Conservation (phyloP, 2,113 vertebrate species). For the Eretmochelys imbricata region DNA sequence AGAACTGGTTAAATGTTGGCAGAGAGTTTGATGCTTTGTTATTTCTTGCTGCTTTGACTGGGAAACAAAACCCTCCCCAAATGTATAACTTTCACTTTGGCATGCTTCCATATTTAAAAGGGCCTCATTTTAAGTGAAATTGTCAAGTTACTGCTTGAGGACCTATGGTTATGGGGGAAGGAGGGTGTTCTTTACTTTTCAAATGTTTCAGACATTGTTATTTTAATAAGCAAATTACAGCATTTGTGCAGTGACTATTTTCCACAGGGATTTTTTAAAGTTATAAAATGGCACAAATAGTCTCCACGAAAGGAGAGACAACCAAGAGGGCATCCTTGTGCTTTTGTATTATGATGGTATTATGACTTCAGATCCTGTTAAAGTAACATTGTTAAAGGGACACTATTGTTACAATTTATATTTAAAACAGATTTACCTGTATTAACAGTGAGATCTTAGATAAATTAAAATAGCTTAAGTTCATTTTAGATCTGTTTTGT, state of each 20-base stretch:
- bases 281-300: not conserved
- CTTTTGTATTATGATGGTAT: not conserved
- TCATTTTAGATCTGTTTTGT: not conserved
- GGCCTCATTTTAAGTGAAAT: not conserved
- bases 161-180: not conserved
- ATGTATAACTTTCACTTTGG: not conserved
- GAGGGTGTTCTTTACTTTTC: not conserved
- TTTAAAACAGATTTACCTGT: not conserved
- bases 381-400: not conserved
- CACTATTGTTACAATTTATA: not conserved
- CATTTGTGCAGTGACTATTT: not conserved
- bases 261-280: not conserved
- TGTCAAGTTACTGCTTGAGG: not conserved
- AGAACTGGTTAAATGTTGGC: not conserved
- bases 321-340: not conserved
- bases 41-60: slow-evolving; percentile 13
- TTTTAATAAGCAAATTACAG: not conserved
- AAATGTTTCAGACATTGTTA: not conserved
- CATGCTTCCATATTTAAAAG: not conserved
- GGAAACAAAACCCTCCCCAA: not conserved
- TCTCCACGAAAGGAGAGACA: no score
- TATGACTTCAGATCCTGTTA: not conserved
- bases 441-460: not conserved
- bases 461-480: not conserved
- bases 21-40: not conserved